These are phyloP conservation scores for Teleiodes luculella DNA, from an alignment of 2,888 invertebrate species.

Conservation along the genomic window DNA sequence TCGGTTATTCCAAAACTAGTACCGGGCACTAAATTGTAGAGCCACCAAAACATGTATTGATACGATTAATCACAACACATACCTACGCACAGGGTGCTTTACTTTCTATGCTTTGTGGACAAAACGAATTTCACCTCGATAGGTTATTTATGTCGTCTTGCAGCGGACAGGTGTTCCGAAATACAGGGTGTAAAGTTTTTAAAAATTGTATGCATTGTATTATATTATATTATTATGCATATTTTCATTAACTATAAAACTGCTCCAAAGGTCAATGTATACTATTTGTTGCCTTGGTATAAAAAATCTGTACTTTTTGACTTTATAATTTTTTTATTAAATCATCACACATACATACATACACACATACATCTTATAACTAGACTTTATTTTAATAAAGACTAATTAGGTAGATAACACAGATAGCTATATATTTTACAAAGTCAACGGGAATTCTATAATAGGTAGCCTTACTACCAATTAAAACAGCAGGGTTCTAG, in stretches of 20 bases:
- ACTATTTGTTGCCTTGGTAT: too few species aligned
- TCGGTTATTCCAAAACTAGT: not conserved
- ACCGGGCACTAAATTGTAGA: not conserved
- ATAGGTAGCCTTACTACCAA: not conserved
- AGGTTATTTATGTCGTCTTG: conserved; percentile 61
- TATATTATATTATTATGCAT: too few species aligned
- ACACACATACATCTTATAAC: too few species aligned
- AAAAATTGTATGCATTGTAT: too few species aligned
- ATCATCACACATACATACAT: too few species aligned
- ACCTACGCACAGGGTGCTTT: conserved; percentile 9
- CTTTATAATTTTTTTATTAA: too few species aligned
- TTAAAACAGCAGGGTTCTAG: not conserved
- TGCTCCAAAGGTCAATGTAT: too few species aligned
- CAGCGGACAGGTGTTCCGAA: conserved; percentile 57
- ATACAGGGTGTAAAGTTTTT: conserved; percentile 42
- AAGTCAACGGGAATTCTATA: not conserved
- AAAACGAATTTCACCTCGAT: conserved; percentile 68
- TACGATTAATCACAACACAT: conserved; percentile 2
- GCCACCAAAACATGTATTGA: not conserved
- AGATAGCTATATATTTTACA: too few species aligned
- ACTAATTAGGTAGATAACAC: too few species aligned
- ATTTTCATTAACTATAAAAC: too few species aligned
- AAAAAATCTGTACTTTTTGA: too few species aligned
- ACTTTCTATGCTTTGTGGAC: conserved; percentile 57
- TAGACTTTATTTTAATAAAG: too few species aligned